Percentiles rank a stretch among this genome's conserved stretches.
Evolutionary conservation across 2,113 vertebrate species (phyloP).

Genomic region (Genyomyrus donnyi): DNA sequence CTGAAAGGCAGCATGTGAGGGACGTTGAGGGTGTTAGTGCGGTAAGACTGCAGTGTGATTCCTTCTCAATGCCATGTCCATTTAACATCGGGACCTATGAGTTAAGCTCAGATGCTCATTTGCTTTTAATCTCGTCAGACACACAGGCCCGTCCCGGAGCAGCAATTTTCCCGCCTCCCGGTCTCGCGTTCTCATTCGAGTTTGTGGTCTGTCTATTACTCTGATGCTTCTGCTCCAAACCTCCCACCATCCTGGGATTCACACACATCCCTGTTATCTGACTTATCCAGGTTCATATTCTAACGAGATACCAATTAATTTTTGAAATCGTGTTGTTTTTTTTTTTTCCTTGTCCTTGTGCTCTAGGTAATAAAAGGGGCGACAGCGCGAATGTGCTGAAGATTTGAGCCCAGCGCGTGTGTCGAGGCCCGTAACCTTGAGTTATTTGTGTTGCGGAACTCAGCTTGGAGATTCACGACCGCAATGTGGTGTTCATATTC

Average conservation of each 20-base stretch:
- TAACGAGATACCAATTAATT: not conserved
- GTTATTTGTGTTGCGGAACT: not conserved
- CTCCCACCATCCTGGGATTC: not conserved
- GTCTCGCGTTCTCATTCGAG: not conserved
- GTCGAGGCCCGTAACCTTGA: not conserved
- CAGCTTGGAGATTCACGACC: not conserved
- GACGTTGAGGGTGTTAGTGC: not conserved
- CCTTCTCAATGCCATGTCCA: not conserved
- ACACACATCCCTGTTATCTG: not conserved
- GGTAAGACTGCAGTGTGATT: not conserved
- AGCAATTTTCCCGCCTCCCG: not conserved
- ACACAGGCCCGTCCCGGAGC: not conserved
- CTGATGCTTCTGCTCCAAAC: not conserved
- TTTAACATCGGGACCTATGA: not conserved
- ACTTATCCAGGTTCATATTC: not conserved
- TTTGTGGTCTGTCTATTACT: not conserved
- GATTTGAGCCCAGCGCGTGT: slow-evolving; percentile 28
- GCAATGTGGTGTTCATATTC: not conserved
- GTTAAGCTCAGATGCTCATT: not conserved
- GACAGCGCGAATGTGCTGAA: not conserved
- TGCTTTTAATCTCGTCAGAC: not conserved
- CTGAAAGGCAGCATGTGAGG: not conserved
- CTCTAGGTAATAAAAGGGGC: slow-evolving; percentile 42
- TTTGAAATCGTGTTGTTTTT: not conserved
- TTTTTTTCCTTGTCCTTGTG: slow-evolving; percentile 30